phyloP scores from a whole-genome alignment of 2,797 vertebrate genomes.

The Mormyrops attenuatus region DNA sequence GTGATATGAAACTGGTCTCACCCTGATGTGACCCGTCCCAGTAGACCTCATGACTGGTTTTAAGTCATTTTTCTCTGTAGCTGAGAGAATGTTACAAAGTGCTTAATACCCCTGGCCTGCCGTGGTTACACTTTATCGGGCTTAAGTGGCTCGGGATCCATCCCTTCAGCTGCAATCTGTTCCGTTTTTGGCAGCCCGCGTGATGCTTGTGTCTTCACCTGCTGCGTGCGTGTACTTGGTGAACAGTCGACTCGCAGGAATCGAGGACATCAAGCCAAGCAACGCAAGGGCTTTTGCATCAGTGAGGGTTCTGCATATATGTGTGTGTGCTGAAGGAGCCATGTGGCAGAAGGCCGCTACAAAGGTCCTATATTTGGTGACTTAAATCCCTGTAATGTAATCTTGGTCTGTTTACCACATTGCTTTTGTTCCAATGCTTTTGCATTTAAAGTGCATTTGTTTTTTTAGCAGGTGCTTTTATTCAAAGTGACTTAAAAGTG shows the following conservation, averaged over 20 bases:
- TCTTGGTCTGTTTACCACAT: constrained; percentile 37
- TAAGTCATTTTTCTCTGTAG: constrained; percentile 1
- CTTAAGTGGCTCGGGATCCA: background rate
- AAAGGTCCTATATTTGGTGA: constrained; percentile 29
- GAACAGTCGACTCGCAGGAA: background rate
- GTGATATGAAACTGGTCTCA: constrained; percentile 2
- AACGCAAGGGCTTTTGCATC: background rate
- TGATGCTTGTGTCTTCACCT: background rate
- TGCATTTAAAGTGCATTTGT: background rate
- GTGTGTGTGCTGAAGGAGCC: background rate
- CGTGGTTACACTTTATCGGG: background rate
- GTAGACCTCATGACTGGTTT: constrained; percentile 1
- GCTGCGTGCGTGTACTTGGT: background rate
- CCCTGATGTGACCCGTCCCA: background rate
- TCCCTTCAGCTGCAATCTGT: background rate
- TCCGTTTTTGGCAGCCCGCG: background rate
- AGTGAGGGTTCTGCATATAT: background rate
- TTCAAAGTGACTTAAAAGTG: background rate
- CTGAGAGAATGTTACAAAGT: background rate
- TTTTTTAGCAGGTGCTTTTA: background rate
- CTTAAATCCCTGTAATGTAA: constrained; percentile 29
- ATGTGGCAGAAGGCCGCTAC: background rate
- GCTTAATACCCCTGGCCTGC: background rate
- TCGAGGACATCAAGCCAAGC: background rate
- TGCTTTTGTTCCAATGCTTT: constrained; percentile 38